Evolutionary conservation across 1,140 invertebrate species (phyloP).

Genomic region (Acromyrmex heyeri): DNA sequence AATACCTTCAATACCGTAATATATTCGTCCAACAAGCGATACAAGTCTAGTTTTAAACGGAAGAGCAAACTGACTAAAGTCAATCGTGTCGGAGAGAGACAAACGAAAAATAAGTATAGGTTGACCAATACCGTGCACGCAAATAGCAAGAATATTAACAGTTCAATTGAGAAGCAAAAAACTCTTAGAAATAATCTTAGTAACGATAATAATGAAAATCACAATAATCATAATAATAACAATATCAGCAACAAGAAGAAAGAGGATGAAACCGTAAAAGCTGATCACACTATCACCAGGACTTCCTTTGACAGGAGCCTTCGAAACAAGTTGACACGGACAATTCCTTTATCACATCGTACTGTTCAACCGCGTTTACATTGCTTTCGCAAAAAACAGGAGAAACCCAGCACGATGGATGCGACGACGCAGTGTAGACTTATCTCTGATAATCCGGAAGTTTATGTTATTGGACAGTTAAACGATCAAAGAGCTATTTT

Average conservation of each 20-base stretch:
- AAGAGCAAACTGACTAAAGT: conserved; percentile 59
- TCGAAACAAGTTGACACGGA: conserved; percentile 28
- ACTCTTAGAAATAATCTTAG: conserved; percentile 29
- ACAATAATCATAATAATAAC: neutral
- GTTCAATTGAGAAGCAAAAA: neutral
- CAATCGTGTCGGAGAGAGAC: conserved; percentile 9
- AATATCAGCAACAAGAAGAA: neutral
- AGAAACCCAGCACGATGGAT: conserved; percentile 66
- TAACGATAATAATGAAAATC: conserved; percentile 17
- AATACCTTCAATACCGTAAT: conserved; percentile 41
- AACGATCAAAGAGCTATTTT: conserved; percentile 56
- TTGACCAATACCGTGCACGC: conserved; percentile 40
- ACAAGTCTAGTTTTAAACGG: conserved; percentile 38
- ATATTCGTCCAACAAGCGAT: conserved; percentile 24
- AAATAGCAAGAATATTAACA: conserved; percentile 3
- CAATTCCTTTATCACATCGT: conserved; percentile 4
- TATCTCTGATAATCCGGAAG: conserved; percentile 8
- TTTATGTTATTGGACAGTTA: conserved; percentile 58
- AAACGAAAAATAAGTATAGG: neutral
- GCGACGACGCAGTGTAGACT: conserved; percentile 80
- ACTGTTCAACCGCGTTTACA: conserved; percentile 2
- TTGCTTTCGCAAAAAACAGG: conserved; percentile 33
- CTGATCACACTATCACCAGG: neutral
- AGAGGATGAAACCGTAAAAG: neutral
- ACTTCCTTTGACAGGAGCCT: conserved; percentile 6